Percentiles rank a stretch among this genome's conserved stretches.
Conservation (phyloP, 30 jellyfish, hydroid and myxozoan genomes). For the Pseudorhiza aurosa region DNA sequence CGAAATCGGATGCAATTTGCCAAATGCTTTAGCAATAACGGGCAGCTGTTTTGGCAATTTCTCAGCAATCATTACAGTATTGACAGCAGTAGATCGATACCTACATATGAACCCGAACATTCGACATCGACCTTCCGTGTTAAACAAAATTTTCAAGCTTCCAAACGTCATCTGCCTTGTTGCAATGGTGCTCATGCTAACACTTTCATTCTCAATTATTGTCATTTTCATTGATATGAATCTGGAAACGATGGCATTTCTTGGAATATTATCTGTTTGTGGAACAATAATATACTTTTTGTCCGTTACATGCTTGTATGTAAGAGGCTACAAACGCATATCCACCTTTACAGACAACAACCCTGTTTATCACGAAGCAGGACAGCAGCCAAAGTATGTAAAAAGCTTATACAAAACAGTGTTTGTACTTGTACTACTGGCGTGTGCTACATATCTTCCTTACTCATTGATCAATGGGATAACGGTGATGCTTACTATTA, state of each 20-base stretch:
- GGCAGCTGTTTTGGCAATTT: neutral
- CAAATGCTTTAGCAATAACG: neutral
- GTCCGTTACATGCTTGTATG: neutral
- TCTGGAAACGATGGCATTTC: neutral
- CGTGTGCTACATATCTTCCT: neutral
- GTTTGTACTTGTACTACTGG: neutral
- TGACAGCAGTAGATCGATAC: conserved; percentile 16
- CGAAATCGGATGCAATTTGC: neutral
- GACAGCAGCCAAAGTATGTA: conserved; percentile 3
- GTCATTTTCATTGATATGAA: neutral
- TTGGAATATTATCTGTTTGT: neutral
- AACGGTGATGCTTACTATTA: neutral
- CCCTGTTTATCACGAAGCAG: conserved; percentile 8
- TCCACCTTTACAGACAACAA: neutral
- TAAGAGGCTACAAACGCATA: conserved; percentile 7
- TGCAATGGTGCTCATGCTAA: neutral
- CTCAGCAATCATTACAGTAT: neutral
- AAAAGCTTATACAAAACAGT: conserved; percentile 3
- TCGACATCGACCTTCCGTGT: neutral
- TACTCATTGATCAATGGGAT: neutral
- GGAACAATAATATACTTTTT: neutral
- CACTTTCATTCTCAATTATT: neutral
- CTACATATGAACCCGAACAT: conserved; percentile 22
- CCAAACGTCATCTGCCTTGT: neutral
- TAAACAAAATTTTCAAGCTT: neutral